Base-by-base conservation (phyloP, 2,888 invertebrate genomes). In the Sympetrum striolatum region DNA sequence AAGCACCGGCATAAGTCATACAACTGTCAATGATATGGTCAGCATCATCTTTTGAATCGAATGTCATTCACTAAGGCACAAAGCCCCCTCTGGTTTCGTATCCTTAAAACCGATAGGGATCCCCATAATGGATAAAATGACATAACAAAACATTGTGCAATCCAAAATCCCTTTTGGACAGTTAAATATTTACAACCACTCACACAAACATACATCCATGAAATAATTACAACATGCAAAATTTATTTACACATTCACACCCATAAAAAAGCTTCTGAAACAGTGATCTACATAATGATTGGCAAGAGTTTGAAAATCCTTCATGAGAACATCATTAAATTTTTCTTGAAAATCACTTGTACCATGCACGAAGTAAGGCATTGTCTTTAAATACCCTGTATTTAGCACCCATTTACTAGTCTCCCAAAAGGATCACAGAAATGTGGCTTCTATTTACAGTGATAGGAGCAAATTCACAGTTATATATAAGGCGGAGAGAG, bases 11-110 rank as follows among this genome's bases (percentile, higher is more conserved):
- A 37, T 60, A 37, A 64, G 37, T 86, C 86, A 86, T 39, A 86
- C 64, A 86, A 86, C 86, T 31, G 58, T 86, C 86, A 53, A 60
- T 86, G 86, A 86, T 86, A 86, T 86, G 86, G 86, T 86, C 86
- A 86, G 64, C 86, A 86, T 86, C 86, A 86, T 86, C 14, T 25
- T 73, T 73, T 64, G 60, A 64, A 86, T 86, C 73, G 39, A 64
- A 64, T 58, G 37, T 58, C 60, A 64, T 86, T 86, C 60, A 86
- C 86, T 86, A 86, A 86, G 86, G 86, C 86, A 86, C 86, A 64
- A 86, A 86, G 86, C 60, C 60, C 37, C 82, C 86, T 37, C 86
- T 37, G 60, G 58, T 86, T 60, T 37, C 22, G 22, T 37, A 86
- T 35, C 86, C 86, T 60, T 60, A 58, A 86, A 86, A 86, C 37